Percentiles rank a stretch among this genome's conserved stretches.
phyloP scores from a whole-genome alignment of 2,888 invertebrate genomes.

The Campoplex capitator region DNA sequence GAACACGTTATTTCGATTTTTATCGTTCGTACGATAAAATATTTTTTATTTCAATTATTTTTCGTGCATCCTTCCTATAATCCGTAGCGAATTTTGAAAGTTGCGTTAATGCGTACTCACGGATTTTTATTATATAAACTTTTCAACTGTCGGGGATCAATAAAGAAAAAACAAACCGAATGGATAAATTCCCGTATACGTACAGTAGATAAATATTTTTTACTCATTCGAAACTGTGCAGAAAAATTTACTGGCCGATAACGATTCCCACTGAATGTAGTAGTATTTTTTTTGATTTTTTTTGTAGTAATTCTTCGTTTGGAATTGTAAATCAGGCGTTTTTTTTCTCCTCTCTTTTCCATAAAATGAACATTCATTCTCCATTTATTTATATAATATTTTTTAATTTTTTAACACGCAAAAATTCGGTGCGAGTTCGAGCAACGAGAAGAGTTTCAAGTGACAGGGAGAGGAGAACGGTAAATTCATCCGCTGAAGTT shows the following conservation, averaged over 20 bases:
- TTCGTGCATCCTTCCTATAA: background rate
- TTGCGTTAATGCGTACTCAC: background rate
- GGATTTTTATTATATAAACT: background rate
- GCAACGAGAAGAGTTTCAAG: background rate
- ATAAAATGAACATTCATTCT: background rate
- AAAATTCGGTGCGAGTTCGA: background rate
- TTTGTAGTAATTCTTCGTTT: background rate
- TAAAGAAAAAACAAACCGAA: background rate
- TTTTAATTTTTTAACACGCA: slow-evolving; percentile 9
- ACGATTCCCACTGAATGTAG: background rate
- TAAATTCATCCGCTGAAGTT: slow-evolving; percentile 36
- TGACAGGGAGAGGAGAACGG: slow-evolving; percentile 25
- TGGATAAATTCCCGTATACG: background rate
- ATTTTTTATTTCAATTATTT: background rate
- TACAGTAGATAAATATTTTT: background rate
- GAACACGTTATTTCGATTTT: background rate
- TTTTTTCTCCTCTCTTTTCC: background rate
- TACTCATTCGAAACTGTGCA: background rate
- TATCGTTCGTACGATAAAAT: background rate
- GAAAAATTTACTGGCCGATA: background rate
- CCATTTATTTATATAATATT: background rate
- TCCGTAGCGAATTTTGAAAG: background rate
- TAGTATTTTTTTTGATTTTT: background rate
- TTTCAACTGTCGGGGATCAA: background rate
- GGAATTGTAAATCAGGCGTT: background rate